Evolutionary conservation across 2,797 vertebrate genomes (phyloP).

Genomic region (Acridotheres tristis): DNA sequence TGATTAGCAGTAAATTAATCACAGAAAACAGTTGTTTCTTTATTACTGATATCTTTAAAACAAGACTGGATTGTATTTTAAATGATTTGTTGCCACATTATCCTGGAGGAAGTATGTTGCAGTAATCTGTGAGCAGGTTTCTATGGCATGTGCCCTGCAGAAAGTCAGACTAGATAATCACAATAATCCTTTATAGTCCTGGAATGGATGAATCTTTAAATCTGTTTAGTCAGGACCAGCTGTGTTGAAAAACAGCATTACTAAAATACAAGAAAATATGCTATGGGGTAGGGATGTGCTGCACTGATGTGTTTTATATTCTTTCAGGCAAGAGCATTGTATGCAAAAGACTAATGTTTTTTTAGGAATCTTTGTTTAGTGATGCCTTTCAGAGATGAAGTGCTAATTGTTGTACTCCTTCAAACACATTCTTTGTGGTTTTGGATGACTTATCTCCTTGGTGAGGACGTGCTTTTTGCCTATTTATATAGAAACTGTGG

Average conservation of each 20-base stretch:
- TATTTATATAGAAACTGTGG: conserved; percentile 21
- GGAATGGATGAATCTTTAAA: conserved; percentile 60
- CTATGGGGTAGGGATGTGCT: neutral
- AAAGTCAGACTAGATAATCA: conserved; percentile 51
- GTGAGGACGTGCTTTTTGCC: neutral
- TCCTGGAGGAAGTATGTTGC: neutral
- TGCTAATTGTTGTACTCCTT: neutral
- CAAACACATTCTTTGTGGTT: neutral
- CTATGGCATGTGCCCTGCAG: conserved; percentile 36
- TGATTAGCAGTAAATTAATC: conserved; percentile 1
- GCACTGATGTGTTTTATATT: neutral
- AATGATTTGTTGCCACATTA: neutral
- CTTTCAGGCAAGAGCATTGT: neutral
- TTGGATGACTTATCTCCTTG: conserved; percentile 7
- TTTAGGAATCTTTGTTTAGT: neutral
- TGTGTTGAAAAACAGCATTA: conserved; percentile 47
- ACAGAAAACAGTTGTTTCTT: neutral
- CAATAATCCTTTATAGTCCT: conserved; percentile 59
- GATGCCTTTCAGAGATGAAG: neutral
- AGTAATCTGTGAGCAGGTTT: conserved; percentile 34
- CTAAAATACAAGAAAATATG: neutral
- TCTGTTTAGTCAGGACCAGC: conserved; percentile 63
- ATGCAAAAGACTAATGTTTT: neutral
- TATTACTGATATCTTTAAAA: conserved; percentile 15
- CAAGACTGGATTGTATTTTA: neutral